These are phyloP conservation scores for Pristiophorus japonicus DNA, from an alignment of 2,113 vertebrate species.

Conservation along the genomic window DNA sequence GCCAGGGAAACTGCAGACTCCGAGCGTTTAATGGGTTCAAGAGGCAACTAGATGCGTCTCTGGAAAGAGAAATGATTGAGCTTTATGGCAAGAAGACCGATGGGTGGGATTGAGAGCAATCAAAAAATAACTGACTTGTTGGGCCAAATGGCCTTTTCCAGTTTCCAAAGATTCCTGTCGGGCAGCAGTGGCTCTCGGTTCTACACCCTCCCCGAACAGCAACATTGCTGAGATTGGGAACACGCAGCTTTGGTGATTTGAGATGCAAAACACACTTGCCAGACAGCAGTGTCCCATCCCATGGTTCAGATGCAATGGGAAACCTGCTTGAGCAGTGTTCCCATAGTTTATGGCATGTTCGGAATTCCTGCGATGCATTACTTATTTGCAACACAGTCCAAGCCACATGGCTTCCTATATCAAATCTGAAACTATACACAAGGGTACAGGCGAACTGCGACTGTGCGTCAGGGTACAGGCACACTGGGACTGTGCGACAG, in stretches of 20 bases:
- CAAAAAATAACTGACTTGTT: not conserved
- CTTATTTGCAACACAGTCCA: not conserved
- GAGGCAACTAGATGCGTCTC: not conserved
- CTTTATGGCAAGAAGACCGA: not conserved
- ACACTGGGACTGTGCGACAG: no score
- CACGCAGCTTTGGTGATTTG: not conserved
- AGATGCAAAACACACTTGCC: not conserved
- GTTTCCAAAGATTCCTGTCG: not conserved
- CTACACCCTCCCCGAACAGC: not conserved
- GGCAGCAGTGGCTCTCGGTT: not conserved
- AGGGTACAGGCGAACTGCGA: no score
- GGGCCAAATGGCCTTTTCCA: not conserved
- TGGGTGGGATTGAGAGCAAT: not conserved
- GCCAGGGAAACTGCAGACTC: not conserved
- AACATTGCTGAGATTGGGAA: not conserved
- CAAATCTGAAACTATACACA: not conserved
- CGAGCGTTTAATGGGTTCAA: not conserved
- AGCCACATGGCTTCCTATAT: not conserved
- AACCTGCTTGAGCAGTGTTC: not conserved
- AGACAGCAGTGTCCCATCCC: not conserved
- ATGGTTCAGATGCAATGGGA: not conserved
- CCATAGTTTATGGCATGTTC: not conserved
- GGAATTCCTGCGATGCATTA: not conserved
- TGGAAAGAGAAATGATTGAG: not conserved
- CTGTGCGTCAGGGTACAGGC: no score